Base-by-base conservation (phyloP, 1,140 invertebrate genomes). In the Aphaenogaster rudis region DNA sequence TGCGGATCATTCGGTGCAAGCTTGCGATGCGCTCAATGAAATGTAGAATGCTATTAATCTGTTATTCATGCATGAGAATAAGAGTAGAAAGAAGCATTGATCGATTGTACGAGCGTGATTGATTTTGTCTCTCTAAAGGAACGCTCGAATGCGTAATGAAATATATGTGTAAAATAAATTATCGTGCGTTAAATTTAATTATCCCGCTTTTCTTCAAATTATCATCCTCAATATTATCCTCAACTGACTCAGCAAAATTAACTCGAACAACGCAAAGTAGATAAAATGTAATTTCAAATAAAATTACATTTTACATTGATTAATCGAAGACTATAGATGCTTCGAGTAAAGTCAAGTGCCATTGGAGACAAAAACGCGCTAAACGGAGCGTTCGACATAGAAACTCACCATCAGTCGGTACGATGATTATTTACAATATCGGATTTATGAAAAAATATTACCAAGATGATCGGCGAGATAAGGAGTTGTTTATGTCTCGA, bases 161-260 rank as follows among this genome's bases (percentile, higher is more conserved):
- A 63, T 85, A 91, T 88, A 86, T 91, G 79, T 88, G 87, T 91
- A 86, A 91, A 86, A 88, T 86, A 90, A 87, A 82, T 61, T 36
- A 61, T 33, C 45, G 28, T 66, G 64, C 54, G 28, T 74, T 21
- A 21, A 82, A 82, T 72, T 59, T 48, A 48, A 82, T 74, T 54
- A 71, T 21, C 36, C 61, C n/a, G 39, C 13, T 84, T 42, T 54
- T 61, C 28, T 45, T 61, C 1, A 33, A 59, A 17, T 74, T 48
- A 48, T 15, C 5, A 9, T 48, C 15, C 64, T 7, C 3, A 48
- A n/a, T 63, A 33, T 78, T 63, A 17, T 45, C 9, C 8, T n/a
- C 8, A 21, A 54, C 28, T 28, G 28, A 28, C 28, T 28, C 28
- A 28, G 28, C 3, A 71, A 42, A 81, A 45, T 69, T 71, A 17